A percentile compares a stretch with the other conserved stretches of the same genome.
phyloP scores from a whole-genome alignment of 2,888 invertebrate genomes.

The Maniola hyperantus region DNA sequence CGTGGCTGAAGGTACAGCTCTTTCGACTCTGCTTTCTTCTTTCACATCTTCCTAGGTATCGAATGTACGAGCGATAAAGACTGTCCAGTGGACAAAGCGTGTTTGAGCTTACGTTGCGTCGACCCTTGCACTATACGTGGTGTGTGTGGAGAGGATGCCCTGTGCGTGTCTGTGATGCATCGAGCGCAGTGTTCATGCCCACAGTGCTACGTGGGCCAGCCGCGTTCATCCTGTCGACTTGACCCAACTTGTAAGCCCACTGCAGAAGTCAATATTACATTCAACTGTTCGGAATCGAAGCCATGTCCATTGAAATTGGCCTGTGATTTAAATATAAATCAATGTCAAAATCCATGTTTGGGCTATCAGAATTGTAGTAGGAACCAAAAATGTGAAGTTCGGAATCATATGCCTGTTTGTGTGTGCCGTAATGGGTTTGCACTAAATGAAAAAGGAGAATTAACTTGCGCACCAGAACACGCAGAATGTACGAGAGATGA shows the following conservation, averaged over 20 bases:
- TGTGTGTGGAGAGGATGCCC: conserved; percentile 94
- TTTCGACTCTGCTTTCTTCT: conserved; percentile 85
- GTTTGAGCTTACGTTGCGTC: conserved; percentile 94
- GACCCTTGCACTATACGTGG: conserved; percentile 95
- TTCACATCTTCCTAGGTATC: conserved; percentile 86
- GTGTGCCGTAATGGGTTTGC: conserved; percentile 95
- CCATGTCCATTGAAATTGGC: conserved; percentile 90
- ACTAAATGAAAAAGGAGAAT: conserved; percentile 92
- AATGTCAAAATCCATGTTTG: conserved; percentile 91
- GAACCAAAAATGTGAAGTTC: conserved; percentile 94
- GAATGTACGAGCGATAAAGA: conserved; percentile 95
- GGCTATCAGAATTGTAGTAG: conserved; percentile 87
- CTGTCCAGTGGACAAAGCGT: conserved; percentile 95
- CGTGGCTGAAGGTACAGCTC: conserved; percentile 93
- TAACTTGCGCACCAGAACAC: conserved; percentile 92
- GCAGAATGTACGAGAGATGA: conserved; percentile 90
- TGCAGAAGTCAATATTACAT: conserved; percentile 82
- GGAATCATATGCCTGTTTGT: conserved; percentile 92
- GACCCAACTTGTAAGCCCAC: conserved; percentile 89
- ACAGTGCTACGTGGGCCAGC: conserved; percentile 93
- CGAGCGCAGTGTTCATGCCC: conserved; percentile 94
- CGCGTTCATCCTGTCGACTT: conserved; percentile 89
- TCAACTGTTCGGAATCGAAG: conserved; percentile 85
- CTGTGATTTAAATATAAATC: conserved; percentile 86
- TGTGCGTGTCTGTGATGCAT: conserved; percentile 93